These are phyloP conservation scores for Scaptodrosophila lebanonensis DNA, from an alignment of 1,140 invertebrate species.

Conservation along the genomic window DNA sequence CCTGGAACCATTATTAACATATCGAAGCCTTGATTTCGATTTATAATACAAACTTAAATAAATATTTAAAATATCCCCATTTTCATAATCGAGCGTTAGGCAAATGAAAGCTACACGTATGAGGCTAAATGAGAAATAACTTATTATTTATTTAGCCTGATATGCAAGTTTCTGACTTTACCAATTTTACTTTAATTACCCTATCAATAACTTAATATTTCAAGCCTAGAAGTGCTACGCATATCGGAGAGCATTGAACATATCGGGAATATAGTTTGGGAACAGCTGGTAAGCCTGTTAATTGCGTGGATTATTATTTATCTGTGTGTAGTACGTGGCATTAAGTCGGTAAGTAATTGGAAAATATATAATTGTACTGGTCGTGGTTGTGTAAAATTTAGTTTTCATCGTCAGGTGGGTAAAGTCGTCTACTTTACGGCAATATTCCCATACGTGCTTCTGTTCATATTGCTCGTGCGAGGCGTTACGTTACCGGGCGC, in stretches of 20 bases:
- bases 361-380: constrained; percentile 1
- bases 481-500: constrained; percentile 89
- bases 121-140: too few species aligned
- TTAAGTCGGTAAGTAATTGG: constrained; percentile 81
- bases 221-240: constrained; percentile 83
- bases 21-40: too few species aligned
- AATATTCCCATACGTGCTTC: constrained; percentile 89
- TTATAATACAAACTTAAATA: too few species aligned
- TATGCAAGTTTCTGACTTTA: too few species aligned
- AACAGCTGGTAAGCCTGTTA: constrained; percentile 83
- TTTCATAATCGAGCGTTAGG: too few species aligned
- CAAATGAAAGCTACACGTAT: too few species aligned
- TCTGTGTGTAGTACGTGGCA: constrained; percentile 88
- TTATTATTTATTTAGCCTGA: constrained; percentile 2
- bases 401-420: constrained; percentile 41
- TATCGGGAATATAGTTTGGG: constrained; percentile 85
- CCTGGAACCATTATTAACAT: too few species aligned
- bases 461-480: constrained; percentile 84
- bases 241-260: constrained; percentile 83
- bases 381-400: background rate
- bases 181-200: too few species aligned
- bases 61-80: too few species aligned
- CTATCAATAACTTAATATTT: constrained; percentile 13
- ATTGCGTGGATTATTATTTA: constrained; percentile 88
- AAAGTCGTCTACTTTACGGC: constrained; percentile 92